These are phyloP conservation scores for Circaetus gallicus DNA, from an alignment of 2,113 vertebrate genomes.

Conservation along the genomic window DNA sequence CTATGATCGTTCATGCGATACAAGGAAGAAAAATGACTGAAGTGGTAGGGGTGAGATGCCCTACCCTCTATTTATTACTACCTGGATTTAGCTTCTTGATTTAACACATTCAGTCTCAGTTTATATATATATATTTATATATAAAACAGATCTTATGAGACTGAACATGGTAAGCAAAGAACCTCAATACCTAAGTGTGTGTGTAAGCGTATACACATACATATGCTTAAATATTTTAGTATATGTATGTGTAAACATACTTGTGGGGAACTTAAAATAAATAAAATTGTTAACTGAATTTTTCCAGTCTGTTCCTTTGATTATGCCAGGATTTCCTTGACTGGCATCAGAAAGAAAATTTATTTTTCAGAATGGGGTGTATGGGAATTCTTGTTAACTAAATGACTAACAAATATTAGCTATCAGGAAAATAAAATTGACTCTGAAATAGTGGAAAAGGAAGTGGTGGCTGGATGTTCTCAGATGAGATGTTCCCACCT, in stretches of 20 bases:
- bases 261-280: background rate
- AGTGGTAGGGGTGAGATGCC: background rate
- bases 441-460: background rate
- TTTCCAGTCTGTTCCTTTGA: background rate
- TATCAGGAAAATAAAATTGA: background rate
- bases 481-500: background rate
- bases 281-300: background rate
- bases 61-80: background rate
- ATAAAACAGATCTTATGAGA: background rate
- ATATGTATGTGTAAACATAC: background rate
- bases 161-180: background rate
- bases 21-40: background rate
- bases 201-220: background rate
- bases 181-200: background rate
- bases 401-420: background rate
- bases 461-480: background rate
- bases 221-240: background rate
- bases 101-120: background rate
- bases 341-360: background rate
- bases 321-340: background rate
- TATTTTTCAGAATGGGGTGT: background rate
- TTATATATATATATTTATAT: too few relatives aligned
- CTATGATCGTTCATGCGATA: rapidly evolving
- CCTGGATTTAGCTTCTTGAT: background rate
- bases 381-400: background rate